These are phyloP conservation scores for Acanthopagrus latus DNA, from an alignment of 2,797 vertebrate species.

Conservation along the genomic window DNA sequence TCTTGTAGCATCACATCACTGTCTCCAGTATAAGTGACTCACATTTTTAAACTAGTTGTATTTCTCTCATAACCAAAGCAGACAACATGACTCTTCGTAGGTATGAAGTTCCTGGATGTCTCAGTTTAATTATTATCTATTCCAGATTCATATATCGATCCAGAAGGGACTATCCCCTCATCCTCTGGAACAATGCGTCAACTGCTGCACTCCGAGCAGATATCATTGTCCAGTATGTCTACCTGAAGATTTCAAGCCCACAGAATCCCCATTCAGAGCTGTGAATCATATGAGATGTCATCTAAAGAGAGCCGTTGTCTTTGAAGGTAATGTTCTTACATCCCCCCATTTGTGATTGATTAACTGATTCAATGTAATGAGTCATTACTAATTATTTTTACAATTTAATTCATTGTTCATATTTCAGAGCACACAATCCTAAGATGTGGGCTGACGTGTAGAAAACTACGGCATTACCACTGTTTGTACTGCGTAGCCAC, in stretches of 20 bases:
- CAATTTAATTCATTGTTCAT: not conserved
- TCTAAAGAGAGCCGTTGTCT: slow-evolving; percentile 11
- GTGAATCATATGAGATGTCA: slow-evolving; percentile 33
- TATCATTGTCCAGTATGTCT: slow-evolving; percentile 51
- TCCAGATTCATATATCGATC: slow-evolving; percentile 40
- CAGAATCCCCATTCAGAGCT: not conserved
- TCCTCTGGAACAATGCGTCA: slow-evolving; percentile 17
- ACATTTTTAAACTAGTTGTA: not conserved
- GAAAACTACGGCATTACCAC: slow-evolving; percentile 42
- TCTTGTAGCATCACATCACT: too few species aligned
- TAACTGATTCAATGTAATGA: not conserved
- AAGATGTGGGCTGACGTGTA: slow-evolving; percentile 38
- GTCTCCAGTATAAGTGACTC: not conserved
- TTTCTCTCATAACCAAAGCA: not conserved
- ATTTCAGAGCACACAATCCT: slow-evolving; percentile 50
- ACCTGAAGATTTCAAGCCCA: slow-evolving; percentile 35
- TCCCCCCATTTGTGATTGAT: not conserved
- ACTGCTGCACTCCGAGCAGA: slow-evolving; percentile 34
- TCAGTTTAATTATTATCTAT: not conserved
- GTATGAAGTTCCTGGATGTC: not conserved
- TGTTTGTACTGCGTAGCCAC: slow-evolving; percentile 50
- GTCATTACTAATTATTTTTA: not conserved
- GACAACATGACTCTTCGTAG: not conserved
- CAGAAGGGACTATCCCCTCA: slow-evolving; percentile 23
- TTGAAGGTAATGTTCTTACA: slow-evolving; percentile 8